A percentile compares a stretch with the other conserved stretches of the same genome.
phyloP scores from a whole-genome alignment of 2,797 vertebrate species.

The Phyllotis vaccarum region DNA sequence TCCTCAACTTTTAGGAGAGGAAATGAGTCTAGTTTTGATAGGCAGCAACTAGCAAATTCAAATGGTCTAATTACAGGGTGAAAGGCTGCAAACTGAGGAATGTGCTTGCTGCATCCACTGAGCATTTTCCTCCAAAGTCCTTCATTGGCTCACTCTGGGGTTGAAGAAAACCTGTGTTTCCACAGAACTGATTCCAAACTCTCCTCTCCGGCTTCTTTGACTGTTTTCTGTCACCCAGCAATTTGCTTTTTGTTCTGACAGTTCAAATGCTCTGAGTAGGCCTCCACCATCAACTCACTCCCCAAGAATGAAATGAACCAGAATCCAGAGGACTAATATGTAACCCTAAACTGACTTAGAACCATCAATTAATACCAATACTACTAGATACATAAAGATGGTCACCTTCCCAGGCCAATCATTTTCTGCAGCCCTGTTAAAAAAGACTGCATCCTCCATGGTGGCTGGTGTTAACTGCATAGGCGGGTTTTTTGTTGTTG shows the following conservation, averaged over 20 bases:
- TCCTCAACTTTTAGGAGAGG: background rate
- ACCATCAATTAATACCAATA: constrained; percentile 37
- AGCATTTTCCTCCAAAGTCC: background rate
- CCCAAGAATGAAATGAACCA: constrained; percentile 12
- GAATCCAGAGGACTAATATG: background rate
- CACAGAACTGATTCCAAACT: background rate
- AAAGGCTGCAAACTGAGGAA: background rate
- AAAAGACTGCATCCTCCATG: constrained; percentile 13
- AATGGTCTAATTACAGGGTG: background rate
- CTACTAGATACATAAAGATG: constrained; percentile 1
- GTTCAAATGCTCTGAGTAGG: background rate
- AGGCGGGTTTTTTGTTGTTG: too few species aligned
- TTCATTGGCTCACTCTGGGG: background rate
- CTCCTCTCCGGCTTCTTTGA: background rate
- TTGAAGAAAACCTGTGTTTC: constrained; percentile 29
- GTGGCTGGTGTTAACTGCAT: constrained; percentile 56
- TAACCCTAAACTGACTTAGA: background rate
- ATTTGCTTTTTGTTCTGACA: constrained; percentile 11
- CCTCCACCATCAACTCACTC: constrained; percentile 3
- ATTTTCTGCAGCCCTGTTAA: constrained; percentile 32
- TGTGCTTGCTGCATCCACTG: background rate
- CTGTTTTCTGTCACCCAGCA: background rate
- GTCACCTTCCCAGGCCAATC: background rate
- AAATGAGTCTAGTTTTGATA: background rate
- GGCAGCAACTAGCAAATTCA: constrained; percentile 5